These are phyloP conservation scores for Noctua janthe DNA, from an alignment of 2,888 invertebrate species.

Conservation along the genomic window DNA sequence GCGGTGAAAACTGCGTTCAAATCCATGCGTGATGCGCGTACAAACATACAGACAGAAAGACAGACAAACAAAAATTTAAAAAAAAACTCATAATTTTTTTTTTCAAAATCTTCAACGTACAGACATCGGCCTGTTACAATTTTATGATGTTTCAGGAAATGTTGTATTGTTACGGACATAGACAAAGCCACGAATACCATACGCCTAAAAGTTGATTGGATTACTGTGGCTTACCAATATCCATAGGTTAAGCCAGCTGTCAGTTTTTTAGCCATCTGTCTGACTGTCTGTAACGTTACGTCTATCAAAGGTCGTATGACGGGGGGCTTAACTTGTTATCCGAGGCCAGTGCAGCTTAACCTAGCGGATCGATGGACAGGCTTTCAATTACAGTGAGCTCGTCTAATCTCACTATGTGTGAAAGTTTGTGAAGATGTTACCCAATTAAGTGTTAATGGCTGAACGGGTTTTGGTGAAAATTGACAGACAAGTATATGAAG, in stretches of 20 bases:
- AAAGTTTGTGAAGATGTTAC: neutral
- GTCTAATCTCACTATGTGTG: neutral
- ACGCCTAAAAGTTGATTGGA: constrained; percentile 1
- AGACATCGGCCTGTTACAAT: too few relatives aligned
- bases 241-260: neutral
- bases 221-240: neutral
- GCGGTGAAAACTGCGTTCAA: too few relatives aligned
- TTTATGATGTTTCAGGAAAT: too few relatives aligned
- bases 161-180: neutral
- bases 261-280: constrained; percentile 21
- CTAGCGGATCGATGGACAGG: constrained; percentile 28
- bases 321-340: constrained; percentile 46
- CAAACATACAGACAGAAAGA: too few relatives aligned
- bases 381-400: constrained; percentile 19
- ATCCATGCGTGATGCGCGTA: too few relatives aligned
- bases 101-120: too few relatives aligned
- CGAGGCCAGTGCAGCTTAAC: constrained; percentile 35
- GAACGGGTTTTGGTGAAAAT: neutral
- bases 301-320: constrained; percentile 53
- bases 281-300: neutral
- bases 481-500: neutral
- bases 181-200: neutral
- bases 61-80: too few relatives aligned
- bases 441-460: neutral
- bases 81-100: too few relatives aligned